Evolutionary conservation across 2,113 vertebrate species (phyloP).

Genomic region (Rhinopomastus cyanomelas): DNA sequence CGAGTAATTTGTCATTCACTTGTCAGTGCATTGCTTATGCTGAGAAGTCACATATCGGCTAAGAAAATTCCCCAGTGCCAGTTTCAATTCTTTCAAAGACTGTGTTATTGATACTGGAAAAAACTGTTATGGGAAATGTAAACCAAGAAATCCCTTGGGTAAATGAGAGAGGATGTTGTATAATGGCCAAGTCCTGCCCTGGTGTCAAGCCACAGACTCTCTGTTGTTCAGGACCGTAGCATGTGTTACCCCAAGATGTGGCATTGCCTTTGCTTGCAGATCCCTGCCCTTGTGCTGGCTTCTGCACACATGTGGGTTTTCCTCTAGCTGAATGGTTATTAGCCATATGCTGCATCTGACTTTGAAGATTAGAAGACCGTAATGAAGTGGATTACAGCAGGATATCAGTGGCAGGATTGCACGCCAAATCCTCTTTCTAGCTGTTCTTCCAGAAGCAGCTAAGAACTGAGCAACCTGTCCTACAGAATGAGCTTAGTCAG

Average conservation of each 20-base stretch:
- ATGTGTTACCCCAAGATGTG: background rate
- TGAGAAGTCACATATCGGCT: rapidly evolving
- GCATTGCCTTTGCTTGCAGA: background rate
- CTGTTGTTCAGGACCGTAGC: background rate
- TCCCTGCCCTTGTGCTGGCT: background rate
- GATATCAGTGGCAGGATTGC: constrained; percentile 22
- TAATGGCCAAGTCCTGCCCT: background rate
- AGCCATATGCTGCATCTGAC: constrained; percentile 5
- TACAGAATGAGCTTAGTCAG: background rate
- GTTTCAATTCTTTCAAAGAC: background rate
- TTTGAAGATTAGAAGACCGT: background rate
- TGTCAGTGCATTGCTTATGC: background rate
- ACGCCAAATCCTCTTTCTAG: constrained; percentile 36
- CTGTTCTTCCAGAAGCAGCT: background rate
- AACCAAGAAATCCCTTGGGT: background rate
- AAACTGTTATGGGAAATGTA: background rate
- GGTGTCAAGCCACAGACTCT: background rate
- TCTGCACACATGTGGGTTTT: background rate
- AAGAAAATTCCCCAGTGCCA: background rate
- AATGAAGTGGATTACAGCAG: constrained; percentile 29
- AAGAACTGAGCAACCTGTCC: background rate
- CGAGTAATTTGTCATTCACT: background rate
- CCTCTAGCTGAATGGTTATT: background rate
- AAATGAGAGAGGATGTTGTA: background rate
- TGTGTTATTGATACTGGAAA: background rate